These are phyloP conservation scores for Zaprionus vittiger DNA, from an alignment of 1,140 invertebrate species.

Conservation along the genomic window DNA sequence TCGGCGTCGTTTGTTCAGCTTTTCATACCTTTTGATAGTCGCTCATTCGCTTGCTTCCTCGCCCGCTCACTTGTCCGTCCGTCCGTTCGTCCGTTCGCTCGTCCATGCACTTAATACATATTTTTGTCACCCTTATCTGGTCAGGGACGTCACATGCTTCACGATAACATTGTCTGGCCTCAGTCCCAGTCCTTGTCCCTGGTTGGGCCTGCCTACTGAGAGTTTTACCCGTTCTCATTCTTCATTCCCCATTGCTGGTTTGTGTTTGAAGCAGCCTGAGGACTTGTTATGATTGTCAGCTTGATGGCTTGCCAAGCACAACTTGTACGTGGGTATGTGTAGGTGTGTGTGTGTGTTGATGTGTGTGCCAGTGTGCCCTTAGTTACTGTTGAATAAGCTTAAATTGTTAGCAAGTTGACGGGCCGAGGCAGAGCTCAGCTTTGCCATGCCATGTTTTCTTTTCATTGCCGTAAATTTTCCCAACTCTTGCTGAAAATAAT, in stretches of 20 bases:
- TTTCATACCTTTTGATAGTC: conserved; percentile 70
- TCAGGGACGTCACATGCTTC: conserved; percentile 67
- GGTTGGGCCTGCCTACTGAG: conserved; percentile 20
- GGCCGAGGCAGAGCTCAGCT: not conserved
- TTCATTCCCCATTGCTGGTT: not conserved
- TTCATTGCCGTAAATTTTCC: not conserved
- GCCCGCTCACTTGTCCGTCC: not conserved
- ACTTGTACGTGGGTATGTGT: not conserved
- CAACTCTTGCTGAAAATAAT: not conserved
- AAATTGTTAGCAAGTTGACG: conserved; percentile 33
- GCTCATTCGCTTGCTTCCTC: conserved; percentile 26
- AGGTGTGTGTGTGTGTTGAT: not conserved
- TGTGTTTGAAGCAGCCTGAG: conserved; percentile 41
- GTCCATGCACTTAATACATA: conserved; percentile 76
- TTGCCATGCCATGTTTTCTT: not conserved
- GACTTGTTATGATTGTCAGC: conserved; percentile 73
- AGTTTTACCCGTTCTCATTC: conserved; percentile 13
- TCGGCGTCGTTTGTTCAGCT: conserved; percentile 60
- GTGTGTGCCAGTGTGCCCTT: not conserved
- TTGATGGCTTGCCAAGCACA: conserved; percentile 56
- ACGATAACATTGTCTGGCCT: conserved; percentile 69
- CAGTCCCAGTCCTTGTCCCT: conserved; percentile 1
- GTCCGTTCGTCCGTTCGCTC: conserved; percentile 15
- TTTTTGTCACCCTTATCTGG: conserved; percentile 81
- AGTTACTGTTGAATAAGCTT: conserved; percentile 38